Percentiles rank a stretch among this genome's conserved stretches.
phyloP scores from a whole-genome alignment of 2,888 invertebrate species.

The Xestoiulus laeticollis region DNA sequence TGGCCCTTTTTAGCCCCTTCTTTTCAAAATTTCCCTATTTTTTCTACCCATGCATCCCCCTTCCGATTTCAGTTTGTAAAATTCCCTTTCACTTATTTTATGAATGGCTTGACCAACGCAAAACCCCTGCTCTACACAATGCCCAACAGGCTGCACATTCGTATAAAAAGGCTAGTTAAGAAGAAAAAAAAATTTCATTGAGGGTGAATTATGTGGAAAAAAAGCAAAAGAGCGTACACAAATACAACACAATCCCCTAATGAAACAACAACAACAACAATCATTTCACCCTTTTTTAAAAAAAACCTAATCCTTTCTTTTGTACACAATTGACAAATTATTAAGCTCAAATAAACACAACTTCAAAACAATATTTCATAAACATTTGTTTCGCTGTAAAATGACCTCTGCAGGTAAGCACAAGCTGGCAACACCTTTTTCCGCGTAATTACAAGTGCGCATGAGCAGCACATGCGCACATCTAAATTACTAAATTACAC shows the following conservation, averaged over 20 bases:
- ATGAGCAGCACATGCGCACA: too few relatives aligned
- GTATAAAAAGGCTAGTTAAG: background rate
- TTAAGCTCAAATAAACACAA: background rate
- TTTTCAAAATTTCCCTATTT: slow-evolving; percentile 36
- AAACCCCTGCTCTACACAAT: background rate
- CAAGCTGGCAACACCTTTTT: too few relatives aligned
- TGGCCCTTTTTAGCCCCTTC: slow-evolving; percentile 5
- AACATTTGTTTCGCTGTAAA: too few relatives aligned
- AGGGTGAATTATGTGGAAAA: background rate
- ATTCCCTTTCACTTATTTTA: slow-evolving; percentile 44
- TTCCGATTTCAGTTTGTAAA: slow-evolving; percentile 5
- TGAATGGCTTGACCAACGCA: slow-evolving; percentile 45
- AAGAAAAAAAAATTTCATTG: background rate
- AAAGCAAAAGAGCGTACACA: background rate
- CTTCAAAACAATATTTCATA: too few relatives aligned
- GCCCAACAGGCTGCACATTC: slow-evolving; percentile 22
- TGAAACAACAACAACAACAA: slow-evolving; percentile 14
- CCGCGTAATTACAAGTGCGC: too few relatives aligned
- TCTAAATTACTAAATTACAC: too few relatives aligned
- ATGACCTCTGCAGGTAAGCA: too few relatives aligned
- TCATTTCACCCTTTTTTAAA: background rate
- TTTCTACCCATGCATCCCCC: background rate
- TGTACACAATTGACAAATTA: background rate
- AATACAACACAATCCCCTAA: background rate
- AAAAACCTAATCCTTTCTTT: background rate